phyloP scores from a whole-genome alignment of 2,113 vertebrate species.

The Sitta europaea region DNA sequence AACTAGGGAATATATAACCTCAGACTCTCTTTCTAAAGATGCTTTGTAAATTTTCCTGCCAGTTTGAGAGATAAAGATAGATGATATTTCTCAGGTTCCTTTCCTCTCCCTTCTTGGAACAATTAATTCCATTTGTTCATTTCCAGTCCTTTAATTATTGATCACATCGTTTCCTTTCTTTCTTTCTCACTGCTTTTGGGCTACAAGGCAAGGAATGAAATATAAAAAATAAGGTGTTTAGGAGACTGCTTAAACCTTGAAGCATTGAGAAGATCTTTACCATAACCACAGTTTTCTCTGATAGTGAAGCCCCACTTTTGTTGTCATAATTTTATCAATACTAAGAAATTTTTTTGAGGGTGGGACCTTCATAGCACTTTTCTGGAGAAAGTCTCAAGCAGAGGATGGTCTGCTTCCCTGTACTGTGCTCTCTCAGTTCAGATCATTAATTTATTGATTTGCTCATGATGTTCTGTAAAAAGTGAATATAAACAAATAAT shows the following conservation, averaged over 20 bases:
- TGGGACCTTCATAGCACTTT: not conserved
- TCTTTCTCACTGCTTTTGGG: not conserved
- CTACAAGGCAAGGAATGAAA: not conserved
- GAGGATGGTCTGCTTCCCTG: not conserved
- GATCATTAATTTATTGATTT: not conserved
- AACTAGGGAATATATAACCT: not conserved
- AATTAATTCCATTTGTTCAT: slow-evolving; percentile 47
- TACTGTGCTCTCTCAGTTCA: not conserved
- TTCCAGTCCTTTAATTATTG: slow-evolving; percentile 38
- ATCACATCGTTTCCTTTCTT: slow-evolving; percentile 7
- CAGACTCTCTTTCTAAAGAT: not conserved
- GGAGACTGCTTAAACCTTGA: not conserved
- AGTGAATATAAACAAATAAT: not conserved
- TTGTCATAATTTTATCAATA: not conserved
- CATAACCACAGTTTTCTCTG: not conserved
- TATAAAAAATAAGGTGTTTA: not conserved
- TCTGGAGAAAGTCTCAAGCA: not conserved
- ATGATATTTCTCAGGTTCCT: slow-evolving; percentile 34
- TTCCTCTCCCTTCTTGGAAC: slow-evolving; percentile 6
- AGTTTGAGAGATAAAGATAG: slow-evolving; percentile 43
- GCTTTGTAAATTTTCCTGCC: slow-evolving; percentile 19
- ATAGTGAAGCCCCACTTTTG: not conserved
- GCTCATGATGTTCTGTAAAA: not conserved
- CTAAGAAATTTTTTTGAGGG: not conserved
- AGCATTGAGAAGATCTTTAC: not conserved